A percentile compares a stretch with the other conserved stretches of the same genome.
Conservation (phyloP, 2,888 invertebrate species). For the Fabriciana adippe region DNA sequence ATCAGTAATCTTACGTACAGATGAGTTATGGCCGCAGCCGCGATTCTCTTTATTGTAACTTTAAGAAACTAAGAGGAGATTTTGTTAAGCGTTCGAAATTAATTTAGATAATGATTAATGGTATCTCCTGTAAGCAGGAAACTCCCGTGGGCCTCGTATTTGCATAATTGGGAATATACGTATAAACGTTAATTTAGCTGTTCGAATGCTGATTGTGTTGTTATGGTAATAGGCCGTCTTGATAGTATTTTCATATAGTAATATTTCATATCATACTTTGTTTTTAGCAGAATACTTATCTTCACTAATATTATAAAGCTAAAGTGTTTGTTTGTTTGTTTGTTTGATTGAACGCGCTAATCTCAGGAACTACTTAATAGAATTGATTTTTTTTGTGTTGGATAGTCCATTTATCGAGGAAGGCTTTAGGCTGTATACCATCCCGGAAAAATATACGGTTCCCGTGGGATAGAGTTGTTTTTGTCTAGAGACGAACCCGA, state of each 20-base stretch:
- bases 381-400: too few species aligned
- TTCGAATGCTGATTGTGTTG: slow-evolving; percentile 14
- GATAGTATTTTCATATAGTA: neutral
- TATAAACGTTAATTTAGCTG: slow-evolving; percentile 6
- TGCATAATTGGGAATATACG: slow-evolving; percentile 69
- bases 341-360: too few species aligned
- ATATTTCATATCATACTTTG: too few species aligned
- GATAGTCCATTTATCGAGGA: too few species aligned
- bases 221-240: neutral
- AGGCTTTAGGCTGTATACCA: too few species aligned
- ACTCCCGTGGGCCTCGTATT: slow-evolving; percentile 59
- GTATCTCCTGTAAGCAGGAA: slow-evolving; percentile 66
- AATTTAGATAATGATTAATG: slow-evolving; percentile 83
- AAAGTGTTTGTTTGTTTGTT: too few species aligned
- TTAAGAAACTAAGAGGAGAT: slow-evolving; percentile 82
- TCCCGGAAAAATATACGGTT: too few species aligned
- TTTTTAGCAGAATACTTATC: too few species aligned
- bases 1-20: slow-evolving; percentile 88
- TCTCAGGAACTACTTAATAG: too few species aligned
- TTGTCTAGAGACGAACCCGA: too few species aligned
- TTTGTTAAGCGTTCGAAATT: slow-evolving; percentile 81
- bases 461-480: too few species aligned
- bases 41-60: slow-evolving; percentile 82
- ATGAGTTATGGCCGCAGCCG: slow-evolving; percentile 86
- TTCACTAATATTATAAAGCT: too few species aligned